Percentiles rank a stretch among this genome's conserved stretches.
phyloP scores from a whole-genome alignment of 2,113 vertebrate species.

The Bujurquina vittata region DNA sequence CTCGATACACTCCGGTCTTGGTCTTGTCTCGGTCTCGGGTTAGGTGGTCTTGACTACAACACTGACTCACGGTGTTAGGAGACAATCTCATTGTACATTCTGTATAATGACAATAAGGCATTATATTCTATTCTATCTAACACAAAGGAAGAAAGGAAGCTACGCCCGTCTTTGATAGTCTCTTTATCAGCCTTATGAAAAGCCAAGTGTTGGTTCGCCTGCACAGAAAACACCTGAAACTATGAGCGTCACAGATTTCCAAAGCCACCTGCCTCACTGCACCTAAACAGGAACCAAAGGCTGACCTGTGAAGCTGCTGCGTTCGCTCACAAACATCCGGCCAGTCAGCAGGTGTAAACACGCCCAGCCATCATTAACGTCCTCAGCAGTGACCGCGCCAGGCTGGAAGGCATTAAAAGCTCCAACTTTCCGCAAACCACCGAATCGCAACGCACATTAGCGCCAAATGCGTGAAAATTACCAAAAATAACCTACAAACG shows the following conservation, averaged over 20 bases:
- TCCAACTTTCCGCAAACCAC: background rate
- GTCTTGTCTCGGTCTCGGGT: too few species aligned
- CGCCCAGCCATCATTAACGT: conserved; percentile 13
- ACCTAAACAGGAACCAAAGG: background rate
- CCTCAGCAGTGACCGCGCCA: background rate
- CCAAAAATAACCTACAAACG: background rate
- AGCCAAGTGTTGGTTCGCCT: background rate
- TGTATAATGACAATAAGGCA: too few species aligned
- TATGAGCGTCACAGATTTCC: background rate
- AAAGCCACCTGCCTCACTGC: background rate
- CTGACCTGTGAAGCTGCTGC: conserved; percentile 19
- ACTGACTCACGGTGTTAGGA: too few species aligned
- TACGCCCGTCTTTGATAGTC: background rate
- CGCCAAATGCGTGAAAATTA: background rate
- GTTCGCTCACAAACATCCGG: conserved; percentile 8
- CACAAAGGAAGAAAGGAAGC: background rate
- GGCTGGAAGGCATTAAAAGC: background rate
- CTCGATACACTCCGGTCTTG: too few species aligned
- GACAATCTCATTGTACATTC: too few species aligned
- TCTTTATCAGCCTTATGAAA: background rate
- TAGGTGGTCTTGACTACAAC: too few species aligned
- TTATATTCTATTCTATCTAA: too few species aligned
- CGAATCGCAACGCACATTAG: background rate
- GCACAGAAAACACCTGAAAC: background rate
- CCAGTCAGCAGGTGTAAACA: conserved; percentile 34